These are phyloP conservation scores for Pseudomugil tenellus DNA, from an alignment of 2,797 vertebrate species.

Conservation along the genomic window DNA sequence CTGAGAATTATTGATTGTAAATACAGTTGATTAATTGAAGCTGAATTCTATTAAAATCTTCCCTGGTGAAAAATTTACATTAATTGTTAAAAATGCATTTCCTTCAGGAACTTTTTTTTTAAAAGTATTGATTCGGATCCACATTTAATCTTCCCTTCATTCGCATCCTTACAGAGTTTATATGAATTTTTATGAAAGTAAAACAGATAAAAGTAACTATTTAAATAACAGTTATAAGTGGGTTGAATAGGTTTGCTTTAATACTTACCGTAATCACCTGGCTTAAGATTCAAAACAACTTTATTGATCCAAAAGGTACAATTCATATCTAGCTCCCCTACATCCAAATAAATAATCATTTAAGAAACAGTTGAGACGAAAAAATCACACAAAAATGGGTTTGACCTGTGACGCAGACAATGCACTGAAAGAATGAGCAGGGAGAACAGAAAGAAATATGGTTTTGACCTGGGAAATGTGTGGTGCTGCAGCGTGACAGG, in stretches of 20 bases:
- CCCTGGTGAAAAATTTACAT: neutral
- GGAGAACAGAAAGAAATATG: no score
- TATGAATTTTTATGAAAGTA: no score
- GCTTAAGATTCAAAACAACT: neutral
- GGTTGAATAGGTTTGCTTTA: constrained; percentile 14
- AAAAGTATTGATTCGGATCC: neutral
- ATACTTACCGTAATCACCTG: constrained; percentile 24
- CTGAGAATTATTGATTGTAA: neutral
- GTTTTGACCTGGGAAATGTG: no score
- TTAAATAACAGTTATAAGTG: constrained; percentile 5
- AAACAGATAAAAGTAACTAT: neutral
- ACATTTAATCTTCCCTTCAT: neutral
- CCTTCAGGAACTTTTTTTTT: neutral
- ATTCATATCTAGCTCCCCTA: no score
- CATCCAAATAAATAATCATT: no score
- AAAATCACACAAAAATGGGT: no score
- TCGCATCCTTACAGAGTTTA: neutral
- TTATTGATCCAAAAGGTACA: no score
- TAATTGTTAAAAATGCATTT: neutral
- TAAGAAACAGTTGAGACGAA: no score
- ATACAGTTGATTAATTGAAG: neutral
- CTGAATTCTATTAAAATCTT: neutral
- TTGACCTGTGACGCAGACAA: no score
- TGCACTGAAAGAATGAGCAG: no score
- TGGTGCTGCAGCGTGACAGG: no score